Base-by-base conservation (phyloP, 1,140 invertebrate genomes). In the Aphidius ervi region DNA sequence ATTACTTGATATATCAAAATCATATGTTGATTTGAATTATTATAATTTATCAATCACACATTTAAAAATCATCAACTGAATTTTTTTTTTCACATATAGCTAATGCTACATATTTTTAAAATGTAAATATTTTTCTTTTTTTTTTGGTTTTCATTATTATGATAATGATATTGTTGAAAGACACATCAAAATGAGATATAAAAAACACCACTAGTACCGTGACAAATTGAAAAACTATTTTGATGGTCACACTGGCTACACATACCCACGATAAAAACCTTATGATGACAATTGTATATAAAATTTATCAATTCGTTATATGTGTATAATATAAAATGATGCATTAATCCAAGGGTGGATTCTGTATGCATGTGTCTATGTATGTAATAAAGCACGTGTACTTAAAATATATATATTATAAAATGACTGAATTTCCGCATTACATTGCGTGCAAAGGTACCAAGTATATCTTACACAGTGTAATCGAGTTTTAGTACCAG, bases 221-320 rank as follows among this genome's bases (percentile, higher is more conserved):
- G 39, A 40, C 10, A 40, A 54, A 59, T 59, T 48, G 61, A 54
- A 49, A 56, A 58, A 68, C 58, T 68, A 62, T 74, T 76, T 76
- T 74, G 74, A 72, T 73, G 71, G 76, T 75, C 68, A 78, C 76
- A 77, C 74, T 76, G 74, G 69, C 68, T 77, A 71, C 70, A 72
- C 71, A 71, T 75, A 74, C 74, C 74, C 70, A 66, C 72, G 73
- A 75, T 74, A 75, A 75, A 76, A 68, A 70, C 70, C 62, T 67
- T 66, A 67, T 66, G 67, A 62, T 68, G 64, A 55, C 63, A 62
- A 31, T 31, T 31, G 23, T 31, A 31, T 31, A 31, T 31, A 31
- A 31, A 31, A 31, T 3, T 31, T 31, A 1, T 31, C 2, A 31
- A 31, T 31, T 31, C 23, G 23, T 31, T 31, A 31, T 31, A 23